Evolutionary conservation across 2,888 invertebrate genomes (phyloP).

Genomic region (Tenthredo amoena): DNA sequence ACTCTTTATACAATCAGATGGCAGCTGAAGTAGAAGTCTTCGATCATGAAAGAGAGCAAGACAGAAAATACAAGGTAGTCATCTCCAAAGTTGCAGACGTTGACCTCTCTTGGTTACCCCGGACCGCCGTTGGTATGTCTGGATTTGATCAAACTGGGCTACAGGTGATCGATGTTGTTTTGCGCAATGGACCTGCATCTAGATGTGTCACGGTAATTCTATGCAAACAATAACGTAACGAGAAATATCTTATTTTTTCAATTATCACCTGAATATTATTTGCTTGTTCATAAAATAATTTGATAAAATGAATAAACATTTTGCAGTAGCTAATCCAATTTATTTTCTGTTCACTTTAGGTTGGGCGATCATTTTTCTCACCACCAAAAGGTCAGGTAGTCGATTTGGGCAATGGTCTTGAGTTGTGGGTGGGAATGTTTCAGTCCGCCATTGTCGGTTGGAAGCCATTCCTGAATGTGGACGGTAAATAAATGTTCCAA

Average conservation of each 20-base stretch:
- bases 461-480: constrained; percentile 91
- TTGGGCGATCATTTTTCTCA: constrained; percentile 90
- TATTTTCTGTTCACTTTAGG: constrained; percentile 75
- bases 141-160: constrained; percentile 84
- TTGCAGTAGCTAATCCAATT: constrained; percentile 32
- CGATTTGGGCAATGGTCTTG: constrained; percentile 88
- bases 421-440: constrained; percentile 96
- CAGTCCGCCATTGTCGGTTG: constrained; percentile 95
- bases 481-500: constrained; percentile 81
- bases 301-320: neutral
- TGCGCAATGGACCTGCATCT: constrained; percentile 84
- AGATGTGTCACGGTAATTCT: constrained; percentile 66
- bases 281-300: neutral
- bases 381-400: constrained; percentile 77
- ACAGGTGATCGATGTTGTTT: constrained; percentile 92
- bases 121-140: constrained; percentile 82
- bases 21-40: constrained; percentile 70
- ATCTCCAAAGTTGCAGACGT: constrained; percentile 81
- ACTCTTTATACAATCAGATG: constrained; percentile 57
- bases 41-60: constrained; percentile 71
- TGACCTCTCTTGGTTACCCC: constrained; percentile 78
- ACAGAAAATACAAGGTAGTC: constrained; percentile 78
- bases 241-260: neutral
- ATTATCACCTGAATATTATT: constrained; percentile 5
- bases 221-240: constrained; percentile 7